phyloP scores from a whole-genome alignment of 2,113 vertebrate genomes.

The Vimba vimba region DNA sequence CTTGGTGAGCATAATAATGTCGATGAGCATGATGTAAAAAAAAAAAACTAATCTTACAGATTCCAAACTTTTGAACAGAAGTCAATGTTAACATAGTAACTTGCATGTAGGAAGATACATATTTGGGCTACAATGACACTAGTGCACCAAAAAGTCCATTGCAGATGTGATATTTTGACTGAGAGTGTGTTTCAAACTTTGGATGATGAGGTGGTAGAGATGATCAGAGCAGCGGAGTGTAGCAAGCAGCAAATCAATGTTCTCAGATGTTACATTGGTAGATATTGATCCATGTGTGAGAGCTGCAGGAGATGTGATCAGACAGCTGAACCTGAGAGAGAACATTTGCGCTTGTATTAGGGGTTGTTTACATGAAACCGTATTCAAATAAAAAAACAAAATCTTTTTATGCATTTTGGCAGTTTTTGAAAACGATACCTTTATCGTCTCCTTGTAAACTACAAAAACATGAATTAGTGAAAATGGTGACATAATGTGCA shows the following conservation, averaged over 20 bases:
- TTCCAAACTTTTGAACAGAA: neutral
- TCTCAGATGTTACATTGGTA: slow-evolving; percentile 44
- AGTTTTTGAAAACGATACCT: no score
- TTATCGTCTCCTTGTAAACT: no score
- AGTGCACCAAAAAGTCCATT: neutral
- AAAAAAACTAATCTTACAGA: neutral
- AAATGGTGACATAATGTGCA: no score
- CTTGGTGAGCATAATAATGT: neutral
- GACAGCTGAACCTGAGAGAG: neutral
- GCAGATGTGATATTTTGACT: neutral
- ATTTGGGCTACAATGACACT: neutral
- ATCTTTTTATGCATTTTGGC: no score
- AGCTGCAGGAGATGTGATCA: slow-evolving; percentile 24
- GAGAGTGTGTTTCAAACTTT: neutral
- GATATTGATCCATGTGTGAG: slow-evolving; percentile 38
- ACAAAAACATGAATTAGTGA: no score
- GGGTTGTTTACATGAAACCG: no score
- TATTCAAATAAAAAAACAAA: no score
- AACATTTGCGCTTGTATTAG: neutral
- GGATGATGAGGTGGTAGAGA: neutral
- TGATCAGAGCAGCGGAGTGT: slow-evolving; percentile 9
- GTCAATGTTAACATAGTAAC: no score
- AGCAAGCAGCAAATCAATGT: slow-evolving; percentile 37
- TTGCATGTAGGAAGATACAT: neutral
- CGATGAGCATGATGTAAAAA: neutral